A percentile compares a stretch with the other conserved stretches of the same genome.
Evolutionary conservation across 1,140 invertebrate genomes (phyloP).

Genomic region (Lutraria rhynchaena): DNA sequence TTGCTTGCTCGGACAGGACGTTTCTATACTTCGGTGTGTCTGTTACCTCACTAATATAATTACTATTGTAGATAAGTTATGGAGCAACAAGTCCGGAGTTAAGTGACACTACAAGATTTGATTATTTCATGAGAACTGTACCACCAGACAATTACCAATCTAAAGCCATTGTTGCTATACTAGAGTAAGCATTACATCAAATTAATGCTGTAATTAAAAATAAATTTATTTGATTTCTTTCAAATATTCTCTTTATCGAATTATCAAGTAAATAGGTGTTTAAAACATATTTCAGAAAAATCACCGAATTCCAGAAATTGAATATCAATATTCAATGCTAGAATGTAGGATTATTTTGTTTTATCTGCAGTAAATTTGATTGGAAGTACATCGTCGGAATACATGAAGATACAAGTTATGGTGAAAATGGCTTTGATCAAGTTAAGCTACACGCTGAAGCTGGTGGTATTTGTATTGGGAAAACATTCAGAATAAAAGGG

Average conservation of each 20-base stretch:
- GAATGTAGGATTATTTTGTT: constrained; percentile 6
- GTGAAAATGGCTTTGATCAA: constrained; percentile 81
- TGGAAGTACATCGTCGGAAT: constrained; percentile 89
- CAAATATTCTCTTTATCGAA: too few relatives aligned
- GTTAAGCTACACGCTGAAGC: constrained; percentile 54
- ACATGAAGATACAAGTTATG: constrained; percentile 88
- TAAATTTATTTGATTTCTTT: too few relatives aligned
- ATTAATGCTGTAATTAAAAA: too few relatives aligned
- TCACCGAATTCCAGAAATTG: too few relatives aligned
- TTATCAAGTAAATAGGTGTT: too few relatives aligned
- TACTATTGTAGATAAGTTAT: constrained; percentile 86
- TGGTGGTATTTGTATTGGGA: constrained; percentile 28
- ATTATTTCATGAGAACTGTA: constrained; percentile 87
- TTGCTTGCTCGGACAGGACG: too few relatives aligned
- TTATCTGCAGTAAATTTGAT: constrained; percentile 83
- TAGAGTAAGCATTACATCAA: constrained; percentile 57
- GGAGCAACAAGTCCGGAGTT: constrained; percentile 89
- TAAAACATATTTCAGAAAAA: too few relatives aligned
- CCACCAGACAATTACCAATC: constrained; percentile 88
- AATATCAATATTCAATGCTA: too few relatives aligned
- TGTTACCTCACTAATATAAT: too few relatives aligned
- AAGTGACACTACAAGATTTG: constrained; percentile 83
- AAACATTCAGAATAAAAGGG: constrained; percentile 23
- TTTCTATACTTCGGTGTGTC: too few relatives aligned
- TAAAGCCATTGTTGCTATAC: constrained; percentile 87